Conservation (phyloP, 2,888 invertebrate genomes). For the Leuctra nigra region DNA sequence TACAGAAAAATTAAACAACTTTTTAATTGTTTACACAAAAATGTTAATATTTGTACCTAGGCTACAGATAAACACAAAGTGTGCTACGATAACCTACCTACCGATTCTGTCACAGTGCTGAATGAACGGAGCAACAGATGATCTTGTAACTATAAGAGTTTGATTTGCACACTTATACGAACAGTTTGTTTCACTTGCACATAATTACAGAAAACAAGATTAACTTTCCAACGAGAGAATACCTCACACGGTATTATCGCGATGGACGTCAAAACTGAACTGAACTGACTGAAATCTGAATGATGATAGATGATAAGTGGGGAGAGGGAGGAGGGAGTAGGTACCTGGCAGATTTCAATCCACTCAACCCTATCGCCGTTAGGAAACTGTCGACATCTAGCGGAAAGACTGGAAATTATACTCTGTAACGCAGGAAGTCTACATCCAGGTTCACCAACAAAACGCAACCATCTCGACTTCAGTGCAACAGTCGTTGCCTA, state of each 20-base stretch:
- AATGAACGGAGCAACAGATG: neutral
- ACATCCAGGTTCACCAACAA: no score
- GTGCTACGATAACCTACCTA: no score
- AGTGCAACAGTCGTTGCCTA: neutral
- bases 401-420: neutral
- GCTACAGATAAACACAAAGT: no score
- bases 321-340: neutral
- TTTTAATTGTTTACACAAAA: no score
- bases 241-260: neutral
- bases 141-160: neutral
- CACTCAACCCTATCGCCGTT: neutral
- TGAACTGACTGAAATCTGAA: neutral
- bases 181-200: neutral
- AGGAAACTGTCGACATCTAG: neutral
- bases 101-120: constrained; percentile 11
- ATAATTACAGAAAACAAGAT: no score
- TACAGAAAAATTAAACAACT: no score
- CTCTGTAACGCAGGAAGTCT: neutral
- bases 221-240: no score
- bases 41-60: no score
- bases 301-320: neutral
- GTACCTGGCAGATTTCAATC: neutral
- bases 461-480: neutral
- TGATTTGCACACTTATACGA: neutral
- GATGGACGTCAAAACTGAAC: neutral